Evolutionary conservation across 2,797 vertebrate species (phyloP), one percentile per base, ranked within the genome.

Genomic region (Oceanodroma leucorhoa): DNA sequence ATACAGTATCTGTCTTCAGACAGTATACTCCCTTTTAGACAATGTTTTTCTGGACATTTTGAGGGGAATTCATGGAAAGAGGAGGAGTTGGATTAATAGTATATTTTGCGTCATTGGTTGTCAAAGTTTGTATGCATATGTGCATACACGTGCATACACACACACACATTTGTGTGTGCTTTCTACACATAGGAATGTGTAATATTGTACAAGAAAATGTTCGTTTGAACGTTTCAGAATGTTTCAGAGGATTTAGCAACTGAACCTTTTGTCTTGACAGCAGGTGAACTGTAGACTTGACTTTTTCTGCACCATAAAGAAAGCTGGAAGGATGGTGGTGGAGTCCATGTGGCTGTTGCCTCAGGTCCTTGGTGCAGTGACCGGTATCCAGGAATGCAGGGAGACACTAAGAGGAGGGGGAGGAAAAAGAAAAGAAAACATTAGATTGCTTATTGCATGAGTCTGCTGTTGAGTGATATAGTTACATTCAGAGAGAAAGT

Each of bases 391-490:
- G 77, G 93, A 96, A 94, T 95, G 97, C 66, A 80, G 90, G 72
- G 91, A 96, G 85, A 96, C 83, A 67, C 83, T 95, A 78, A 87
- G 91, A 82, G 92, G 51, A 93, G 91, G 79, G 83, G 83, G 87
- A 23, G 0, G 5, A 9, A 36, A 48, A 91, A 89, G 97, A 89
- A 97, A 97, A 93, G 96, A 97, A 97, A 97, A 97, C 97, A 96
- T 60, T 34, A 78, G 87, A 30, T 92, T 0, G 27, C 89, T 96
- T 94, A 87, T 95, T 96, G 93, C 95, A 82, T 96, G 94, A 92
- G 94, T 94, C 95, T 97, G 91, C 95, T 91, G 97, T 96, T 97
- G 97, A 97, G 96, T 97, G 96, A 98, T 97, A 95, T 3, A 95
- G 97, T 96, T 97, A 95, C 83, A 67, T 89, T 97, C 89, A 93